These are phyloP conservation scores for Eupelmus urozonus DNA, from an alignment of 2,888 invertebrate genomes.

Conservation along the genomic window DNA sequence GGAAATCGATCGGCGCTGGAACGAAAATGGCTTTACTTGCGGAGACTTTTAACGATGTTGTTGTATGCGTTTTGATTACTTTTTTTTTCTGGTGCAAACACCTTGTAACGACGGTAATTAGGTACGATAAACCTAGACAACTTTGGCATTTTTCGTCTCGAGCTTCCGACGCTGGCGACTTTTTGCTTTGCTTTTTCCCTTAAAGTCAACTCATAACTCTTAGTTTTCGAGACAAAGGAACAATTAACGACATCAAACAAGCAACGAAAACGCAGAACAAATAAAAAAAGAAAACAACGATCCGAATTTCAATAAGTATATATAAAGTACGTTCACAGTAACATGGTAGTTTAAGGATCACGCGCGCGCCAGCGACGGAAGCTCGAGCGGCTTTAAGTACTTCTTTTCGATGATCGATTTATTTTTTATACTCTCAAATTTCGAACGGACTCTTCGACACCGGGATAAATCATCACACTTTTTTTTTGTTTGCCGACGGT, in stretches of 20 bases:
- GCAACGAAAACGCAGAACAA: constrained; percentile 2
- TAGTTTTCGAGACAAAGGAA: constrained; percentile 10
- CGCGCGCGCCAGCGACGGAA: constrained; percentile 40
- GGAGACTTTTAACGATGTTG: background rate
- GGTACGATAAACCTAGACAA: constrained; percentile 76
- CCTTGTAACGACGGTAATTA: constrained; percentile 65
- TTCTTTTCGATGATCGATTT: constrained; percentile 66
- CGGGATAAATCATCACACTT: constrained; percentile 24
- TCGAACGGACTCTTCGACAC: constrained; percentile 44
- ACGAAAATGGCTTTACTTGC: too few relatives aligned
- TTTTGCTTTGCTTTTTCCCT: background rate
- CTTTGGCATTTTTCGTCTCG: constrained; percentile 74
- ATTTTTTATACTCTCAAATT: constrained; percentile 9
- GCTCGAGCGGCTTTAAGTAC: constrained; percentile 49
- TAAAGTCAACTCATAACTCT: constrained; percentile 7
- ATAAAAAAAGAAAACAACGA: constrained; percentile 31
- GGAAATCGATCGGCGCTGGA: constrained; percentile 2
- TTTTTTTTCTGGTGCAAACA: constrained; percentile 59
- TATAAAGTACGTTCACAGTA: too few relatives aligned
- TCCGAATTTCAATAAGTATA: background rate
- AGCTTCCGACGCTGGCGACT: constrained; percentile 46
- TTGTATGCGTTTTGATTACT: constrained; percentile 20
- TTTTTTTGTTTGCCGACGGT: background rate
- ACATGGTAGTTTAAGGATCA: background rate
- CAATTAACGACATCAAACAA: constrained; percentile 41